phyloP scores from a whole-genome alignment of 2,797 vertebrate genomes.

The Apogon talboti region DNA sequence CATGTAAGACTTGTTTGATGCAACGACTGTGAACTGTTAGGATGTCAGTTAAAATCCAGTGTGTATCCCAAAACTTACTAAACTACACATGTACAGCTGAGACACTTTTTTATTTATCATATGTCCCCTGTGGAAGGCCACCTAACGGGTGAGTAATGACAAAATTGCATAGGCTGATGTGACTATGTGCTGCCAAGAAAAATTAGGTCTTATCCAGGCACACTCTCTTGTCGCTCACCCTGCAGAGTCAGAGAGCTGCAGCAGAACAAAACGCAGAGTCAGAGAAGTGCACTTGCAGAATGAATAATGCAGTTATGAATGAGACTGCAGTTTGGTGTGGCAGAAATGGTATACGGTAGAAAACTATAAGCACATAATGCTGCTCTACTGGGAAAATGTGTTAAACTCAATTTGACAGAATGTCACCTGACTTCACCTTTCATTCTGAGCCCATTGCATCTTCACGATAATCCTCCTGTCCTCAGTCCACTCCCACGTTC shows the following conservation, averaged over 20 bases:
- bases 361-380: slow-evolving; percentile 7
- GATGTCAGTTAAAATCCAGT: slow-evolving; percentile 6
- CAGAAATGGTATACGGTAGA: slow-evolving; percentile 5
- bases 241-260: slow-evolving; percentile 74
- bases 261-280: slow-evolving; percentile 79
- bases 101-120: slow-evolving; percentile 6
- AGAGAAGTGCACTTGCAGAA: slow-evolving; percentile 68
- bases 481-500: slow-evolving; percentile 8
- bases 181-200: slow-evolving; percentile 15
- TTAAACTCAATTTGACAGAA: slow-evolving; percentile 1
- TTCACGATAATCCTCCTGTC: slow-evolving; percentile 35
- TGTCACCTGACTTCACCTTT: slow-evolving; percentile 40
- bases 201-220: slow-evolving; percentile 35
- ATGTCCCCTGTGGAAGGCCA: not conserved
- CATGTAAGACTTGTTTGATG: not conserved
- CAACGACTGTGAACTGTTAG: not conserved
- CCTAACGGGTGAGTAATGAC: slow-evolving; percentile 3
- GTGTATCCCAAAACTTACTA: not conserved
- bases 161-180: slow-evolving; percentile 1
- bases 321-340: slow-evolving; percentile 70
- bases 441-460: slow-evolving; percentile 17
- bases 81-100: slow-evolving; percentile 1
- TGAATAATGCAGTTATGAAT: slow-evolving; percentile 80
- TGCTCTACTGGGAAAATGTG: not conserved
- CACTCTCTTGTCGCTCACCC: slow-evolving; percentile 36